Conservation (phyloP, 2,113 vertebrate species). For the Poecile atricapillus region DNA sequence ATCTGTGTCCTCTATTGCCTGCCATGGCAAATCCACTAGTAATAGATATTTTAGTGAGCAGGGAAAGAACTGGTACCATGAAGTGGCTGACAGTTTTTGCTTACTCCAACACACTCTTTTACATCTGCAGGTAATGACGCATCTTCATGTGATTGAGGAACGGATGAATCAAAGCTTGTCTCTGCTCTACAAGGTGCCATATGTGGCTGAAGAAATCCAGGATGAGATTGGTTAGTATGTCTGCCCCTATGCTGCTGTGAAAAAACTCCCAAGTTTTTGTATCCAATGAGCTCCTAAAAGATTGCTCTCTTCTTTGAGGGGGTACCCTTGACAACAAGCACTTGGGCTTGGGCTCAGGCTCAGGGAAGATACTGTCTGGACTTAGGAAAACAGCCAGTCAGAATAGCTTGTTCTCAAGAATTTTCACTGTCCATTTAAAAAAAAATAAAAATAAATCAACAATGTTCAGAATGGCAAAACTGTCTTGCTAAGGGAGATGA, state of each 20-base stretch:
- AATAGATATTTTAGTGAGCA: not conserved
- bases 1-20: not conserved
- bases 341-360: not conserved
- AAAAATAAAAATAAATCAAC: not conserved
- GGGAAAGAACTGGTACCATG: not conserved
- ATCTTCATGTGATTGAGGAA: constrained; percentile 96
- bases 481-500: not conserved
- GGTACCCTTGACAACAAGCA: not conserved
- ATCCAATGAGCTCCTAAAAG: not conserved
- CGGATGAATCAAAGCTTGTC: constrained; percentile 97
- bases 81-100: not conserved
- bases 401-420: not conserved
- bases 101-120: not conserved
- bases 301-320: not conserved
- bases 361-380: not conserved
- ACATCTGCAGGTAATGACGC: constrained; percentile 91
- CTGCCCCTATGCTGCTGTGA: not conserved
- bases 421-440: not conserved
- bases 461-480: not conserved
- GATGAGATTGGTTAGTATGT: constrained; percentile 90
- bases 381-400: not conserved
- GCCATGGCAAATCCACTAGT: not conserved
- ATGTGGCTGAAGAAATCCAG: constrained; percentile 93
- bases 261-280: not conserved
- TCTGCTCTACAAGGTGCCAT: constrained; percentile 95